phyloP scores from a whole-genome alignment of 2,113 vertebrate species.

The Seriola dumerili region DNA sequence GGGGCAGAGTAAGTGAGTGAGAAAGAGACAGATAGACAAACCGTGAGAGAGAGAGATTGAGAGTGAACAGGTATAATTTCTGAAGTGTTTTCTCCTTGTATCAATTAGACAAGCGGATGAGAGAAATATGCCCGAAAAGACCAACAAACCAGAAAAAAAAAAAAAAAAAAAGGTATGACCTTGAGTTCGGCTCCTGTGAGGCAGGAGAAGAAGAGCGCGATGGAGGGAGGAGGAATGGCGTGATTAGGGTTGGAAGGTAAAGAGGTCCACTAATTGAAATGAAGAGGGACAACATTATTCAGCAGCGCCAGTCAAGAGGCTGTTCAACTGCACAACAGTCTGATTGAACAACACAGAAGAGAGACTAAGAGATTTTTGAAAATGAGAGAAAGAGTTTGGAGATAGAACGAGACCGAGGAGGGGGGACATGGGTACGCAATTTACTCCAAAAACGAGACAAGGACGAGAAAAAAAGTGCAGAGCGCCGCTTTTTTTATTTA shows the following conservation, averaged over 20 bases:
- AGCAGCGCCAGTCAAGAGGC: constrained; percentile 90
- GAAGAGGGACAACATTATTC: constrained; percentile 92
- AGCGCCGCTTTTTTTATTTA: neutral
- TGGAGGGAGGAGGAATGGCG: constrained; percentile 46
- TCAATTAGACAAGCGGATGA: constrained; percentile 72
- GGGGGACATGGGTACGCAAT: neutral
- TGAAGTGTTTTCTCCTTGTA: constrained; percentile 72
- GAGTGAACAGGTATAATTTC: constrained; percentile 80
- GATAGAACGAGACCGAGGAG: neutral
- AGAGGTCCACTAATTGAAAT: constrained; percentile 92
- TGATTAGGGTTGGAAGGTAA: constrained; percentile 78
- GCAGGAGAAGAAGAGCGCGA: constrained; percentile 10
- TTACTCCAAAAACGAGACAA: constrained; percentile 30
- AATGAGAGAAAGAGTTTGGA: constrained; percentile 42
- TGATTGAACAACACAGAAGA: constrained; percentile 89
- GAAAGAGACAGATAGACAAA: constrained; percentile 36
- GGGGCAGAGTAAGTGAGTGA: constrained; percentile 52
- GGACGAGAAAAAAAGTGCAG: neutral
- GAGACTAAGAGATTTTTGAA: constrained; percentile 58
- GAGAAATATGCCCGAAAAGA: constrained; percentile 58
- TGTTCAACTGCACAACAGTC: constrained; percentile 89
- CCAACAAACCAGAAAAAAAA: constrained; percentile 8
- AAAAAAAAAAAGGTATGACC: constrained; percentile 56
- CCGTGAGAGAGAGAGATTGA: constrained; percentile 54
- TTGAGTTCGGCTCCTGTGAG: constrained; percentile 51